Evolutionary conservation across 2,888 invertebrate genomes (phyloP), one percentile per base, ranked within the genome.

Genomic region (Caenorhabditis doughertyi): DNA sequence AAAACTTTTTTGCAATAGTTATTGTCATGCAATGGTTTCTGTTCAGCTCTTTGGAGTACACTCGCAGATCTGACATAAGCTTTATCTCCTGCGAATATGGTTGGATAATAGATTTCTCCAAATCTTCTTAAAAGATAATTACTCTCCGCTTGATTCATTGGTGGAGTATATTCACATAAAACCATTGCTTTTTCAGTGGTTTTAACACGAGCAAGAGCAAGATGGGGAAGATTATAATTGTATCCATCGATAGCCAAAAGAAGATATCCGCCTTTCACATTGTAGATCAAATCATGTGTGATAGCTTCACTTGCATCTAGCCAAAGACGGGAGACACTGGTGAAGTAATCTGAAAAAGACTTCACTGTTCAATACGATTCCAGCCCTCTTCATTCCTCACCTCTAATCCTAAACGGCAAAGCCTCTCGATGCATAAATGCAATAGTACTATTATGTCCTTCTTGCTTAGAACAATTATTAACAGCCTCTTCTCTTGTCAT

Each of bases 261-360:
- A 18, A 68, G 27, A 35, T 68, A 27, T 2, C 42, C 55, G 1
- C 55, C 68, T 29, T 55, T 16, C 0, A 29, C n/a, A 13, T 55
- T 18, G 9, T 49, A 18, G 4, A 32, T 11, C 13, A 65, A 25
- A 21, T 68, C 39, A 1, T 53, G n/a, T 5, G 67, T 53, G 25
- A 39, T 39, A 9, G 39, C 51, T 5, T 16, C 16, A 39, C 51
- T 53, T 9, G 51, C 67, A n/a, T 67, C 67, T 8, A 51, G 3
- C 67, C 67, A 67, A 16, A 67, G 8, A 16, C 51, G 11, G 9
- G 21, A 3, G 0, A 53, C 67, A n/a, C n/a, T 7, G 8, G 35
- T 53, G 67, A 53, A 67, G 39, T 68, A 68, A 9, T 68, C 65
- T 65, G 35, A 16, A 51, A 65, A n/a, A n/a, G n/a, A n/a, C n/a